phyloP scores from a whole-genome alignment of 2,113 vertebrate species.

The Cyprinodon tularosa region DNA sequence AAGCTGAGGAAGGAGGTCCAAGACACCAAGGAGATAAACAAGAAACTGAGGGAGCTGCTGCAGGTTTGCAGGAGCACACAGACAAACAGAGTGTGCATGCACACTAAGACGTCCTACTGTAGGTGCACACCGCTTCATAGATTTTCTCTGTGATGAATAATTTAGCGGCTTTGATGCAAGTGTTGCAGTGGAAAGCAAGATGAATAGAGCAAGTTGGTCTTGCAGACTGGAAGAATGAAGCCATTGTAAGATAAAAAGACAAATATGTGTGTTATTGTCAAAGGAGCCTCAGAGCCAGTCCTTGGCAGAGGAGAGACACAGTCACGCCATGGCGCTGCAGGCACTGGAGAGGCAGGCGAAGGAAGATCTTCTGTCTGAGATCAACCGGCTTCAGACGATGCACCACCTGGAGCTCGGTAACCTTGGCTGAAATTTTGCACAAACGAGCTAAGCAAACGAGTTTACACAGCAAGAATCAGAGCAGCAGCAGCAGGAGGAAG shows the following conservation, averaged over 20 bases:
- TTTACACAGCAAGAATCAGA: constrained; percentile 52
- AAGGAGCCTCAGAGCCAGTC: constrained; percentile 81
- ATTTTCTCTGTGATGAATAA: constrained; percentile 64
- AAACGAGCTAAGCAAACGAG: constrained; percentile 21
- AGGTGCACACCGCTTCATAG: constrained; percentile 17
- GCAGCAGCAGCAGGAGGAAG: constrained; percentile 66
- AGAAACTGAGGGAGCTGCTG: constrained; percentile 83
- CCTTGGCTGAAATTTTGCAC: constrained; percentile 22
- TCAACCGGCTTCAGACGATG: constrained; percentile 83
- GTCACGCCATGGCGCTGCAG: constrained; percentile 82
- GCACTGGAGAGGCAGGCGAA: constrained; percentile 84
- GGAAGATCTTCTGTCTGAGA: constrained; percentile 85
- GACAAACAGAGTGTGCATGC: not conserved
- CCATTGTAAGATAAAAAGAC: constrained; percentile 1
- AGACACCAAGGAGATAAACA: constrained; percentile 84
- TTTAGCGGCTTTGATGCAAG: constrained; percentile 51
- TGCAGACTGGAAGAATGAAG: constrained; percentile 10
- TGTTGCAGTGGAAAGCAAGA: constrained; percentile 19
- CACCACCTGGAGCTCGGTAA: constrained; percentile 88
- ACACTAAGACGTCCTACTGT: constrained; percentile 5
- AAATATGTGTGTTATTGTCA: constrained; percentile 44
- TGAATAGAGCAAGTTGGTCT: not conserved
- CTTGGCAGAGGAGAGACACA: constrained; percentile 80
- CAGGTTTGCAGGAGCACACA: constrained; percentile 76
- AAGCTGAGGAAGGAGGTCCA: constrained; percentile 84